A percentile compares a stretch with the other conserved stretches of the same genome.
phyloP scores from a whole-genome alignment of 2,888 invertebrate species.

The Drosophila cyrtoloma region DNA sequence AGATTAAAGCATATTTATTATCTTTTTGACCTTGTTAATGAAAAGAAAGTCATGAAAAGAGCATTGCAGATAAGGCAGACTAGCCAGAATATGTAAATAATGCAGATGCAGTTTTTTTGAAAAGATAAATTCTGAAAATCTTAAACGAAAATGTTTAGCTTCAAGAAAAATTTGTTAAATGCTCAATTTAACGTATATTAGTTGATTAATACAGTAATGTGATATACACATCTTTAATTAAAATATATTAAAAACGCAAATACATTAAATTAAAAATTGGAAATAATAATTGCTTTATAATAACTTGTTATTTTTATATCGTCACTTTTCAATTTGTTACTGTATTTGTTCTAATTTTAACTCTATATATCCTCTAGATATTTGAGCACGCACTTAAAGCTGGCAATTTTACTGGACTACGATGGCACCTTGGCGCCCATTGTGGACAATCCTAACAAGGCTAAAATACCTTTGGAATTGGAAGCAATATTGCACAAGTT shows the following conservation, averaged over 20 bases:
- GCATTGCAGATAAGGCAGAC: slow-evolving; percentile 38
- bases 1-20: slow-evolving; percentile 9
- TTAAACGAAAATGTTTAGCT: background rate
- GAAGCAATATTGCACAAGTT: slow-evolving; percentile 88
- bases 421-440: slow-evolving; percentile 91
- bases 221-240: background rate
- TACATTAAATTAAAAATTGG: background rate
- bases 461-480: slow-evolving; percentile 89
- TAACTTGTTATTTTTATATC: background rate
- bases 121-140: background rate
- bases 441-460: slow-evolving; percentile 90
- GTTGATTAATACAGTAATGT: background rate
- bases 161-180: background rate
- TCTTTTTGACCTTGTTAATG: slow-evolving; percentile 64
- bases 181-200: background rate
- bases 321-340: background rate
- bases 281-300: background rate
- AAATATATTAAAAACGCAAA: background rate
- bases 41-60: slow-evolving; percentile 76
- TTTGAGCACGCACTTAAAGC: slow-evolving; percentile 87
- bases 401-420: slow-evolving; percentile 90
- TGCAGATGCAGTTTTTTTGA: background rate
- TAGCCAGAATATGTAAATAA: background rate
- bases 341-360: background rate
- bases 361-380: slow-evolving; percentile 59